A percentile compares a stretch with the other conserved stretches of the same genome.
Evolutionary conservation across 2,888 invertebrate species (phyloP).

Genomic region (Cephus runcator): DNA sequence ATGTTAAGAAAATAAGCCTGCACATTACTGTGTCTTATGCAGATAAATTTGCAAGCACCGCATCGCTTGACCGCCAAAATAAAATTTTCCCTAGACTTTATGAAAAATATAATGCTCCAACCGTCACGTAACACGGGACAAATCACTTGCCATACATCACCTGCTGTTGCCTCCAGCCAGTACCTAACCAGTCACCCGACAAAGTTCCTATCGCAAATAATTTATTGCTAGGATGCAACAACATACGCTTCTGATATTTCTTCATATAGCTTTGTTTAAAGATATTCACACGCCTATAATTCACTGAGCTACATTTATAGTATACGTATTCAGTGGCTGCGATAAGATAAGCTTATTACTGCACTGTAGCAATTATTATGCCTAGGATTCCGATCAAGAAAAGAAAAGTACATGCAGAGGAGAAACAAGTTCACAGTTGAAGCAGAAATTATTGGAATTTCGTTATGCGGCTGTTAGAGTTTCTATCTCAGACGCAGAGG

Average conservation of each 20-base stretch:
- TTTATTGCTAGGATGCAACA: conserved; percentile 15
- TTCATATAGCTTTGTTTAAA: background rate
- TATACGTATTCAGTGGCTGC: background rate
- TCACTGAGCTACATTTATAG: background rate
- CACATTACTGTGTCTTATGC: background rate
- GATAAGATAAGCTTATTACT: background rate
- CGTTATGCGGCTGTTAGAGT: background rate
- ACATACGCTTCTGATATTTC: conserved; percentile 13
- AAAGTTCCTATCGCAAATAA: conserved; percentile 17
- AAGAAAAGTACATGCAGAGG: background rate
- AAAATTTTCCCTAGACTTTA: conserved; percentile 14
- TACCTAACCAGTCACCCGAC: background rate
- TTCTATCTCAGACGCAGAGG: background rate
- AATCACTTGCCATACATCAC: conserved; percentile 19
- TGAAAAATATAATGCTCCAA: conserved; percentile 19
- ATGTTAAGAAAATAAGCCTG: background rate
- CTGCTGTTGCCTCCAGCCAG: background rate
- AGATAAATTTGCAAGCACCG: background rate
- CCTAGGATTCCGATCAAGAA: background rate
- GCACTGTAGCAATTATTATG: background rate
- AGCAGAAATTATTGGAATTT: background rate
- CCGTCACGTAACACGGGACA: conserved; percentile 17
- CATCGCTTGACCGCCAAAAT: conserved; percentile 14
- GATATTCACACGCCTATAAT: background rate
- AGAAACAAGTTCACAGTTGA: background rate